Percentiles rank a stretch among this genome's conserved stretches.
These are phyloP conservation scores for Ctenodactylus gundi DNA, from an alignment of 2,113 vertebrate genomes.

Conservation along the genomic window DNA sequence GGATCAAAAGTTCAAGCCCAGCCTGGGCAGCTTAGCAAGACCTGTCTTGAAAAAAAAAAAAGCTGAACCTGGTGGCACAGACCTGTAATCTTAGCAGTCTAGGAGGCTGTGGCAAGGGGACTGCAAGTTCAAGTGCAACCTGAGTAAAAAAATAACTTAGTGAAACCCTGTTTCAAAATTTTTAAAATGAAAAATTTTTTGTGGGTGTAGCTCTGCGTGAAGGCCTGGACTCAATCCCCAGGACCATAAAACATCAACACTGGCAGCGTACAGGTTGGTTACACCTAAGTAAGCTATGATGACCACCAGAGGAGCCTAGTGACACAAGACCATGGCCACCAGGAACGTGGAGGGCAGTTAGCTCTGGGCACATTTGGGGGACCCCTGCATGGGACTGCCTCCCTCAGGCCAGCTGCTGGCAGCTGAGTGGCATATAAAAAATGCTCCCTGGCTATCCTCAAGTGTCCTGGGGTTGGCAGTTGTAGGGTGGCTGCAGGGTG, in stretches of 20 bases:
- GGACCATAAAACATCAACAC: not conserved
- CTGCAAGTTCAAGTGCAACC: no score
- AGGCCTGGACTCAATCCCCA: not conserved
- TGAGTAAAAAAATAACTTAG: no score
- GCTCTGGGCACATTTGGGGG: fast-evolving
- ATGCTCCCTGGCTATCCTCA: fast-evolving
- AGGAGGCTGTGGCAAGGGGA: no score
- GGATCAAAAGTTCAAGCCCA: not conserved
- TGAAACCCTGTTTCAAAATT: not conserved
- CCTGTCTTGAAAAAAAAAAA: no score
- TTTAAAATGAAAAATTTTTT: not conserved
- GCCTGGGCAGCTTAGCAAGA: not conserved
- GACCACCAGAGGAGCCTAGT: not conserved
- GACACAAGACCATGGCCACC: fast-evolving
- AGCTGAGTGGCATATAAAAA: not conserved
- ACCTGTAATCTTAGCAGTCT: no score
- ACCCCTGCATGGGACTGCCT: not conserved
- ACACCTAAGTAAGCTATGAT: fast-evolving
- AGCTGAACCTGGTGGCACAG: no score
- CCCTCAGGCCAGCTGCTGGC: not conserved
- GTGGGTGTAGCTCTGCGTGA: not conserved
- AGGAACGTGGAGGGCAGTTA: fast-evolving
- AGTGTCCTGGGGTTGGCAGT: not conserved
- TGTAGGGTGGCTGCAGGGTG: not conserved
- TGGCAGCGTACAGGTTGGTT: no score